Base-by-base conservation (phyloP, 2,797 vertebrate genomes). In the Acipenser transmontanus region DNA sequence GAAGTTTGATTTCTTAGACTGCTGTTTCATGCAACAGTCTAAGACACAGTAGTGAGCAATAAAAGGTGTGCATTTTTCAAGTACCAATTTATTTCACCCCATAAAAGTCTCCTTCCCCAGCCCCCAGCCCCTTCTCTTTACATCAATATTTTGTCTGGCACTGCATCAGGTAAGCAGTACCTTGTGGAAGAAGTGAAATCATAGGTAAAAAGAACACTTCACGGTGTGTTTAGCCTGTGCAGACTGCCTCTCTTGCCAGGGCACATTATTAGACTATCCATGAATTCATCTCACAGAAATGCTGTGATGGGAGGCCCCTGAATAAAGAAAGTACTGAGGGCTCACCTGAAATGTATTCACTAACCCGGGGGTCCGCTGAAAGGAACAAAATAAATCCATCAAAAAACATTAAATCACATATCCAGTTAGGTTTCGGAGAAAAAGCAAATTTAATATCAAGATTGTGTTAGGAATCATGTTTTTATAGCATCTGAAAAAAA, bases 301-400 rank as follows among this genome's bases (percentile, higher is more conserved):
- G 0, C 34, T 51, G 63, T 64, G 34, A 76, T 72, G 61, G 52
- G 52, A 68, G 52, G 70, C 4, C 1, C 10, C 50, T 69, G 54
- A 14, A 62, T n/a, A 11, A 34, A 50, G 47, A 9, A 9, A 56
- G n/a, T 7, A 69, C 7, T 34, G 64, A 64, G 70, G 59, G 78
- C 84, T 93, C 83, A 99, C 97, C 93, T 87, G 93, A 92, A 75
- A 92, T 87, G 9, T 92, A 81, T 80, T 99, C 95, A 0, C 91
- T 98, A 72, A 99, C 93, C 78, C 94, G 91, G 60, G 97, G 97
- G 81, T 99, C 96, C 72, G 95, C 97, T 99, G 71, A 47, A 79
- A 74, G 77, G 8, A 69, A 63, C n/a, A 77, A 71, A 82, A 34
- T 34, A 34, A 34, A 34, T 4, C 4, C 4, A 34, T 34, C 2